phyloP scores from a whole-genome alignment of 2,113 vertebrate genomes.

The Corynorhinus townsendii region DNA sequence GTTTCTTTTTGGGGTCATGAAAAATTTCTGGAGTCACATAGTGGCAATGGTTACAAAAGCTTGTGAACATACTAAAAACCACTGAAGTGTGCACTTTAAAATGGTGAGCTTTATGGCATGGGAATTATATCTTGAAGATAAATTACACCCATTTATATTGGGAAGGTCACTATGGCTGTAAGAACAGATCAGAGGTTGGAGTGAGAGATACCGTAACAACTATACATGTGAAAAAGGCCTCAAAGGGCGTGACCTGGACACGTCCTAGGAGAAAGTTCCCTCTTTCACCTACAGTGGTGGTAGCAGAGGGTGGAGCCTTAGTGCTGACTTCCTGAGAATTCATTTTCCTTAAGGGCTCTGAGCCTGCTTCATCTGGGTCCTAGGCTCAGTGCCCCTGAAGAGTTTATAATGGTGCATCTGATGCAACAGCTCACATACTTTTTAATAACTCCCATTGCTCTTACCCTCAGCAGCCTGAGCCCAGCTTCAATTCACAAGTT shows the following conservation, averaged over 20 bases:
- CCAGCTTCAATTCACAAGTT: background rate
- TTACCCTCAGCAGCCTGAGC: background rate
- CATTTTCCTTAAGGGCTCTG: background rate
- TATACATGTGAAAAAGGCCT: background rate
- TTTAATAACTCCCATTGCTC: constrained; percentile 63
- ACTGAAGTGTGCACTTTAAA: background rate
- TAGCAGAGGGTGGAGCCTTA: fast-evolving
- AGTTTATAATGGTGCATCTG: background rate
- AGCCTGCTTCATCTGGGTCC: background rate
- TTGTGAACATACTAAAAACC: background rate
- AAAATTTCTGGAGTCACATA: background rate
- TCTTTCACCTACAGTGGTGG: background rate
- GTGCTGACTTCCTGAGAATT: background rate
- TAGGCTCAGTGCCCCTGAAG: background rate
- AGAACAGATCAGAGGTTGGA: background rate
- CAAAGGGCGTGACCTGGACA: background rate
- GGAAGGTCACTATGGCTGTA: background rate
- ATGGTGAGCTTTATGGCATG: background rate
- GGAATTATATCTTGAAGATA: background rate
- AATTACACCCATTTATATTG: background rate
- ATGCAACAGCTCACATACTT: constrained; percentile 32
- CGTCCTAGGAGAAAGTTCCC: background rate
- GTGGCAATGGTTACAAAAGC: background rate
- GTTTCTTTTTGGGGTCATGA: background rate
- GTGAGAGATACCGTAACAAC: background rate